Base-by-base conservation (phyloP, 2,888 invertebrate species). In the Phrixothrix hirtus region DNA sequence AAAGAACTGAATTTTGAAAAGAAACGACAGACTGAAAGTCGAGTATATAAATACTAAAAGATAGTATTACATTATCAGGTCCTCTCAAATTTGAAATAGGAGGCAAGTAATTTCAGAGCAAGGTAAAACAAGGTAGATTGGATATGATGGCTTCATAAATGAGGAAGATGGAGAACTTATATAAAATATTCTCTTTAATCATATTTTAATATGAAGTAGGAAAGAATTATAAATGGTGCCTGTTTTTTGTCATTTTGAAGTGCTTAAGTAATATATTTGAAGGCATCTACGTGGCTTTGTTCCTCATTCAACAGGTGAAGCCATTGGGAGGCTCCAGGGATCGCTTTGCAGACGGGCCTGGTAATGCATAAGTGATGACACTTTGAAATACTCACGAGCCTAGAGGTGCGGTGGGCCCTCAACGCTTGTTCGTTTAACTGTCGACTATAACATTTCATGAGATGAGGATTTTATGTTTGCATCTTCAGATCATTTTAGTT, bases 291-390 rank as follows among this genome's bases (percentile, higher is more conserved):
- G 54, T 49, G 45, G 49, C 49, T 50, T 50, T 49, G 55, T 50
- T 51, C 65, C 60, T 54, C 61, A 64, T 65, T 72, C 73, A 72
- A 72, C 73, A 72, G 73, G 73, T 72, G 72, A 65, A 67, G 64
- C 66, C 72, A 72, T 67, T 71, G 67, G 67, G 65, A 59, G 66
- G 62, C 71, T 76, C 76, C 73, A 56, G 79, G 79, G 80, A 79
- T 69, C 79, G 77, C 77, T 81, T 81, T 78, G 73, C 69, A 69
- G 72, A 73, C 75, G 74, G 73, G 72, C 72, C 75, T 74, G 75
- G 77, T 79, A 79, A 81, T 82, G 81, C 81, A 82, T 82, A 81
- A 82, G 78, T 81, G 80, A 82, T 80, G 79, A 75, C 77, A 72
- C 75, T 76, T 77, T 78, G 75, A 70, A 69, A 70, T 70, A 69